Evolutionary conservation across 2,113 vertebrate species (phyloP).

Genomic region (Xiphophorus maculatus): DNA sequence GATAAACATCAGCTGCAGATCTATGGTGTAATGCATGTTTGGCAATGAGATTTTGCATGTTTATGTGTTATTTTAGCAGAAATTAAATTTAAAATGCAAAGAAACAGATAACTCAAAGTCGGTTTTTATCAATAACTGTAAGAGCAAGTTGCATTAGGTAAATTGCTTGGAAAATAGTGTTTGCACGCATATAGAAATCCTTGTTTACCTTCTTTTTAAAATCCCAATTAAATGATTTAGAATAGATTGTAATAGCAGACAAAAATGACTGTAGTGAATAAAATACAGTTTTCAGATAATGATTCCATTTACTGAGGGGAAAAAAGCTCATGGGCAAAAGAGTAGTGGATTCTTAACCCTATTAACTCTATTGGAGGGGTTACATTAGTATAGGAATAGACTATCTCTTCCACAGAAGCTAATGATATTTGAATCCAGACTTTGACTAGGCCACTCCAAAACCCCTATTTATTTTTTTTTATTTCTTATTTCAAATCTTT

Average conservation of each 20-base stretch:
- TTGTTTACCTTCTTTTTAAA: too few relatives aligned
- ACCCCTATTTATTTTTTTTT: background rate
- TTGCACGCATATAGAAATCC: too few relatives aligned
- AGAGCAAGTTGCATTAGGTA: background rate
- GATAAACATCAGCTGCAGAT: background rate
- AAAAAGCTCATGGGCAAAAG: too few relatives aligned
- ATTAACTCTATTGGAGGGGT: too few relatives aligned
- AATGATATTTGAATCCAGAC: background rate
- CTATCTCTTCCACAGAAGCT: background rate
- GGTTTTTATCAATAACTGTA: background rate
- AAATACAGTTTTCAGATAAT: too few relatives aligned
- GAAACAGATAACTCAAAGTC: background rate
- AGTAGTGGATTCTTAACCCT: too few relatives aligned
- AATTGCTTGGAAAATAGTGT: background rate
- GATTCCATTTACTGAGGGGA: too few relatives aligned
- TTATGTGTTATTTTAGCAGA: background rate
- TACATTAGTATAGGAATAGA: background rate
- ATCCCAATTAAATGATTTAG: too few relatives aligned
- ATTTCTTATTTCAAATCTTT: background rate
- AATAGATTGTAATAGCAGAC: too few relatives aligned
- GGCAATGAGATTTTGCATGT: background rate
- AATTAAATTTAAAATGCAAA: background rate
- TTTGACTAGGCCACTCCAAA: background rate
- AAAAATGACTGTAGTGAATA: too few relatives aligned
- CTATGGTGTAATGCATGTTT: background rate